These are phyloP conservation scores for Trematomus loennbergii DNA, from an alignment of 2,113 vertebrate species.

Conservation along the genomic window DNA sequence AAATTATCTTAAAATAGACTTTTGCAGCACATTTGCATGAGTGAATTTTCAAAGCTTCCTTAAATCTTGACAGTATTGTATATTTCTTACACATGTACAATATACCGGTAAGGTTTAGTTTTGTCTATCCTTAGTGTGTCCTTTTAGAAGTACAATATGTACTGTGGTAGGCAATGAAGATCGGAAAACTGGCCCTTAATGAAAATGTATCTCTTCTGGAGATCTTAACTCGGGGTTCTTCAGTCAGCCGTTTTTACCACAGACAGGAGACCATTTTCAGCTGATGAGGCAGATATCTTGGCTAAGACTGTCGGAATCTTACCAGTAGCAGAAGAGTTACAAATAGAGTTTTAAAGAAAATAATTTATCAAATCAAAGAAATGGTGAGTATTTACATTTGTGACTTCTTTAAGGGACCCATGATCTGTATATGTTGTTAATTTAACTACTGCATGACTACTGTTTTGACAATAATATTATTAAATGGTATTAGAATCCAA, in stretches of 20 bases:
- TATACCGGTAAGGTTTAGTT: neutral
- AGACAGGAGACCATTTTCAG: slow-evolving; percentile 1
- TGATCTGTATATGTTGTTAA: neutral
- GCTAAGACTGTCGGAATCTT: neutral
- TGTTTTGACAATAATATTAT: slow-evolving; percentile 59
- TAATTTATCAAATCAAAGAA: neutral
- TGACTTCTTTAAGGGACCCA: neutral
- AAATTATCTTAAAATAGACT: neutral
- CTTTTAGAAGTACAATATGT: neutral
- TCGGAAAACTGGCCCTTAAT: slow-evolving; percentile 3
- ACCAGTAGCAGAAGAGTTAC: neutral
- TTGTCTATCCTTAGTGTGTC: neutral
- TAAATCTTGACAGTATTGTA: neutral
- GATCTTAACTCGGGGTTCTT: slow-evolving; percentile 9
- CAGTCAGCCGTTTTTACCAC: slow-evolving; percentile 11
- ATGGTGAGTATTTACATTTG: neutral
- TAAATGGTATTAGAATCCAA: slow-evolving; percentile 62
- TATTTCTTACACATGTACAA: neutral
- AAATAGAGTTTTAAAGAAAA: neutral
- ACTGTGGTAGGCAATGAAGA: neutral
- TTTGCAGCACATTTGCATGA: neutral
- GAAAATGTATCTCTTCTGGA: neutral
- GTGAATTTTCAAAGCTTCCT: neutral
- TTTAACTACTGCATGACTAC: slow-evolving; percentile 42
- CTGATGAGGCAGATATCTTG: slow-evolving; percentile 13